These are phyloP conservation scores for Rana temporaria DNA, from an alignment of 2,113 vertebrate genomes.

Conservation along the genomic window DNA sequence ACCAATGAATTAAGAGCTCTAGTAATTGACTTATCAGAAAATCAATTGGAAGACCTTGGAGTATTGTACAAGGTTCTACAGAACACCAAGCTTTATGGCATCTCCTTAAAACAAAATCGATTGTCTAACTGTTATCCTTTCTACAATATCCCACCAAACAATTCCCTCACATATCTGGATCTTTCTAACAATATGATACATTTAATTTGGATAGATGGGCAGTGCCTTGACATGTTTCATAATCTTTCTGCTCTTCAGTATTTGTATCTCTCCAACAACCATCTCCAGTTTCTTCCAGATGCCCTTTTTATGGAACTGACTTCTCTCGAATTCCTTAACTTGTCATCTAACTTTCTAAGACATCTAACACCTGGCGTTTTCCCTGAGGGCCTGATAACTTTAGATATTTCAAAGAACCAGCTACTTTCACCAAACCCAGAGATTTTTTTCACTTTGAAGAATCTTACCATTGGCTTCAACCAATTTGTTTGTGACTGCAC, in stretches of 20 bases:
- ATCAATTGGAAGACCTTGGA: conserved; percentile 73
- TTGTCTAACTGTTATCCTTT: conserved; percentile 72
- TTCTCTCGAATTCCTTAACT: conserved; percentile 74
- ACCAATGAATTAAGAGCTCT: not conserved
- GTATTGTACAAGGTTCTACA: conserved; percentile 70
- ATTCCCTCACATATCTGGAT: conserved; percentile 74
- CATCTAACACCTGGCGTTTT: conserved; percentile 71
- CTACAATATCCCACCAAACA: conserved; percentile 46
- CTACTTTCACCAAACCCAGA: conserved; percentile 78
- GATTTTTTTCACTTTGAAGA: conserved; percentile 70
- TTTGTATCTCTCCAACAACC: conserved; percentile 78
- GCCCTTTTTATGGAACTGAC: conserved; percentile 77
- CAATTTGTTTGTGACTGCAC: conserved; percentile 81
- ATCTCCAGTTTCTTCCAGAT: conserved; percentile 75
- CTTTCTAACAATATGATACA: conserved; percentile 81
- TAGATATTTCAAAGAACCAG: conserved; percentile 80
- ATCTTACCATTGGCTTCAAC: conserved; percentile 76
- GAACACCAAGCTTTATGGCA: conserved; percentile 62
- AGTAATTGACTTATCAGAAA: conserved; percentile 73
- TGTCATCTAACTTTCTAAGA: conserved; percentile 79
- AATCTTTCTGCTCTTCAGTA: conserved; percentile 69
- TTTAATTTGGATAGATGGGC: conserved; percentile 73
- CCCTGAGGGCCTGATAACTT: conserved; percentile 71
- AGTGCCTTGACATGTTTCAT: conserved; percentile 82
- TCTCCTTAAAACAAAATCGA: conserved; percentile 75